These are phyloP conservation scores for Drosophila falleni DNA, from an alignment of 2,888 invertebrate genomes.

Conservation along the genomic window DNA sequence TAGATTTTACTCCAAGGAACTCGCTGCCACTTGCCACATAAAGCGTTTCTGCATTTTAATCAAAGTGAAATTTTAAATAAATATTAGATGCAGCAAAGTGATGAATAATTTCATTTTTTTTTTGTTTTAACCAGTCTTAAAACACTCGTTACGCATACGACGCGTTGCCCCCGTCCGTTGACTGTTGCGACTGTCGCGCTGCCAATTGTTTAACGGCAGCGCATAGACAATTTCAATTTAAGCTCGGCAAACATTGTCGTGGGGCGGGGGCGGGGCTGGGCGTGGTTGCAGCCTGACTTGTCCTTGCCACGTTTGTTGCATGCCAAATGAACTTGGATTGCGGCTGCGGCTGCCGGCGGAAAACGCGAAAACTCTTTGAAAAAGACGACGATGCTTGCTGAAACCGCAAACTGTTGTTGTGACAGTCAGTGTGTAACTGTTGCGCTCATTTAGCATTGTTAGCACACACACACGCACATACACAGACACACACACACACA, in stretches of 20 bases:
- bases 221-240: constrained; percentile 70
- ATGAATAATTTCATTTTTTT: constrained; percentile 51
- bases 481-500: neutral
- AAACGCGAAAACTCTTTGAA: constrained; percentile 40
- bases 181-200: constrained; percentile 3
- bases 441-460: constrained; percentile 55
- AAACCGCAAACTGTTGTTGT: constrained; percentile 57
- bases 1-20: constrained; percentile 51
- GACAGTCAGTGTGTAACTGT: constrained; percentile 46
- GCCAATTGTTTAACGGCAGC: constrained; percentile 51
- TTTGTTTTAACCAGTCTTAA: constrained; percentile 1
- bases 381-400: constrained; percentile 15
- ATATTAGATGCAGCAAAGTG: constrained; percentile 59
- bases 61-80: constrained; percentile 78
- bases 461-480: constrained; percentile 4
- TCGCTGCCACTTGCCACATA: constrained; percentile 18
- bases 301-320: constrained; percentile 76
- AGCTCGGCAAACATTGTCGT: constrained; percentile 37
- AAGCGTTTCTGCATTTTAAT: constrained; percentile 69
- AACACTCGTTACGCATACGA: constrained; percentile 42
- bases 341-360: constrained; percentile 23
- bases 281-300: constrained; percentile 53
- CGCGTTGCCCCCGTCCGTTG: constrained; percentile 8
- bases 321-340: constrained; percentile 68
- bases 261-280: neutral